Evolutionary conservation across 2,888 invertebrate genomes (phyloP).

Genomic region (Creontiades dilutus): DNA sequence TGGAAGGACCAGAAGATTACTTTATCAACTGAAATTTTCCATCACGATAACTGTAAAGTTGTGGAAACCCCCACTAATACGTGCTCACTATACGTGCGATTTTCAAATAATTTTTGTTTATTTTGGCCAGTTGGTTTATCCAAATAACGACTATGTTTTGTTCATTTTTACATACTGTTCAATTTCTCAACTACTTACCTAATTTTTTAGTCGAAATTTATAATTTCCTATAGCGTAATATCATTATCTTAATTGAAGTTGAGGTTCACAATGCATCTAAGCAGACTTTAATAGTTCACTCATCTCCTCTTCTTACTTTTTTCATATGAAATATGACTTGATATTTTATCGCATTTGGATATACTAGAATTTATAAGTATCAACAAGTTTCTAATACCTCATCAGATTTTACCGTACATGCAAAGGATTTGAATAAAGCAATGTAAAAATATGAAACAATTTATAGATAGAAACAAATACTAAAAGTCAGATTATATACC

Average conservation of each 20-base stretch:
- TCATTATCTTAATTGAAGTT: background rate
- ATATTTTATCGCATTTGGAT: slow-evolving; percentile 16
- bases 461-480: slow-evolving; percentile 39
- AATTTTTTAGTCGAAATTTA: no score
- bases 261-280: background rate
- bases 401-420: slow-evolving; percentile 54
- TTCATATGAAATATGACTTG: slow-evolving; percentile 15
- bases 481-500: slow-evolving; percentile 54
- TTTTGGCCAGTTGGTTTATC: no score
- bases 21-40: no score
- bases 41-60: no score
- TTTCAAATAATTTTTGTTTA: no score
- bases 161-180: no score
- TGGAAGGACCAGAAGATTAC: no score
- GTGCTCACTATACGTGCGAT: no score
- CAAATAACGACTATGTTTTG: no score
- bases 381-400: slow-evolving; percentile 44
- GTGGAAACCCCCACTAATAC: no score
- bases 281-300: background rate
- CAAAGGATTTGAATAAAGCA: slow-evolving; percentile 68
- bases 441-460: slow-evolving; percentile 53
- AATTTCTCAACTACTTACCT: no score
- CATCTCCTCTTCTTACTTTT: background rate
- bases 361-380: slow-evolving; percentile 1
- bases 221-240: no score